Evolutionary conservation across 2,113 vertebrate genomes (phyloP).

Genomic region (Ciconia stormi): DNA sequence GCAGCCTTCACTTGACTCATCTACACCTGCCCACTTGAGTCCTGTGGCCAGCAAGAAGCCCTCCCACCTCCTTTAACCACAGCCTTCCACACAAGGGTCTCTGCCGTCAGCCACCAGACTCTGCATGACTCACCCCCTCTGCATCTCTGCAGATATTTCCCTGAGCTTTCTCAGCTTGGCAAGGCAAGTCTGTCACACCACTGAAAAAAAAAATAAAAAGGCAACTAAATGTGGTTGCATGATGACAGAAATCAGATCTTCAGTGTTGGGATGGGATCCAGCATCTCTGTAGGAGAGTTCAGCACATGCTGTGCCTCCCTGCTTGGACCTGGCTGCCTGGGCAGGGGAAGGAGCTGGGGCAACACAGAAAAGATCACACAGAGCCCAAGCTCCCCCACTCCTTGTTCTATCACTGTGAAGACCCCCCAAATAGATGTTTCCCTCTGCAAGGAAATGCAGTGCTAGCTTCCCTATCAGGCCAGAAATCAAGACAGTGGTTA

Average conservation of each 20-base stretch:
- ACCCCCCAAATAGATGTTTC: not conserved
- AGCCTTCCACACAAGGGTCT: not conserved
- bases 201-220: not conserved
- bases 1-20: not conserved
- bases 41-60: not conserved
- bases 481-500: not conserved
- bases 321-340: not conserved
- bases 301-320: not conserved
- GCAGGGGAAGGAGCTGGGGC: not conserved
- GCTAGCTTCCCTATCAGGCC: not conserved
- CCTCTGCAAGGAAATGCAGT: not conserved
- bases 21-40: constrained; percentile 14
- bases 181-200: not conserved
- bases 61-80: not conserved
- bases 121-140: not conserved
- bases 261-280: not conserved
- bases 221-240: not conserved
- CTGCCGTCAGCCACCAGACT: not conserved
- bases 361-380: not conserved
- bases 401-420: not conserved
- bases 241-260: constrained; percentile 18
- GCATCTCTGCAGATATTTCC: not conserved
- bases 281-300: not conserved
- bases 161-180: not conserved
- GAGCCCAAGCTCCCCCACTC: not conserved